These are phyloP conservation scores for Phrynocephalus versicolor DNA, from an alignment of 2,113 vertebrate species.

Conservation along the genomic window DNA sequence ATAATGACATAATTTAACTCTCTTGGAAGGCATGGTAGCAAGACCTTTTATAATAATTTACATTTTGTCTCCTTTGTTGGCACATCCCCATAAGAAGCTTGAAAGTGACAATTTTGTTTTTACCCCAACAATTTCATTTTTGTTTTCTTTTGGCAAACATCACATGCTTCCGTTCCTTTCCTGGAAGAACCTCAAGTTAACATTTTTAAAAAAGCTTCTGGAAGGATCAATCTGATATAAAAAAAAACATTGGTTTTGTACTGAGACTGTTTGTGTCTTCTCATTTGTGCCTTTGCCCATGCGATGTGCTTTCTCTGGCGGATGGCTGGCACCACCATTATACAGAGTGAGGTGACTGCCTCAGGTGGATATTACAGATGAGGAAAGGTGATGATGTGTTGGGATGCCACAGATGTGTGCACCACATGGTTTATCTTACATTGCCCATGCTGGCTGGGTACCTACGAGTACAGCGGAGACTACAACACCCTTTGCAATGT, in stretches of 20 bases:
- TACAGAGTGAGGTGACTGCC: not conserved
- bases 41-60: slow-evolving; percentile 37
- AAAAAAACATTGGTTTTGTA: not conserved
- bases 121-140: not conserved
- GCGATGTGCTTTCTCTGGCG: not conserved
- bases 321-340: not conserved
- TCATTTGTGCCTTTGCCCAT: not conserved
- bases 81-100: not conserved
- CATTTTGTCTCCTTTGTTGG: slow-evolving; percentile 32
- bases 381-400: not conserved
- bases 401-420: not conserved
- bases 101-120: slow-evolving; percentile 25
- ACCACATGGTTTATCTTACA: not conserved
- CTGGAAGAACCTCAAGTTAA: not conserved
- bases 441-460: not conserved
- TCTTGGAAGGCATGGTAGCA: slow-evolving; percentile 46
- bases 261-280: not conserved
- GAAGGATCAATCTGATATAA: not conserved
- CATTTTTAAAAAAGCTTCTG: not conserved
- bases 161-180: slow-evolving; percentile 3
- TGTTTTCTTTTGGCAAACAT: slow-evolving; percentile 27
- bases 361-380: not conserved
- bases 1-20: slow-evolving; percentile 36
- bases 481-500: not conserved
- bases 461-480: not conserved